These are phyloP conservation scores for Orchesella flavescens DNA, from an alignment of 2,888 invertebrate genomes.

Conservation along the genomic window DNA sequence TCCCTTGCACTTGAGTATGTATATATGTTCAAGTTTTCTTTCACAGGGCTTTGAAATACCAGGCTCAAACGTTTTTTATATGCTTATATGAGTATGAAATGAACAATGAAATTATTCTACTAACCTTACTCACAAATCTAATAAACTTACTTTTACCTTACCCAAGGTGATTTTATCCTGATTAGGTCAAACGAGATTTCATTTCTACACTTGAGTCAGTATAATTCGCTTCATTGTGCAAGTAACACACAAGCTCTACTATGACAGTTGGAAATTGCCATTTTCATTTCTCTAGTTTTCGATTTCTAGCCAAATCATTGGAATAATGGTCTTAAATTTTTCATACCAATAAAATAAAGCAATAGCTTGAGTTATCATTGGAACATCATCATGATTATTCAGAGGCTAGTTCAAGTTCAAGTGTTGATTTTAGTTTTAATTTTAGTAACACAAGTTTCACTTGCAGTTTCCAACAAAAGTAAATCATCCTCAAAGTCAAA, in stretches of 20 bases:
- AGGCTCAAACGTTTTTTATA: no score
- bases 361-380: background rate
- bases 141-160: slow-evolving; percentile 13
- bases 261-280: slow-evolving; percentile 17
- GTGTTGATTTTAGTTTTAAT: slow-evolving; percentile 38
- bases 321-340: slow-evolving; percentile 24
- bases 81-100: background rate
- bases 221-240: slow-evolving; percentile 30
- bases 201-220: slow-evolving; percentile 44
- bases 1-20: background rate
- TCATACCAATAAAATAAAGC: slow-evolving; percentile 6
- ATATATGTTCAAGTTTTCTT: no score
- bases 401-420: slow-evolving; percentile 14
- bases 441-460: background rate
- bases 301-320: slow-evolving; percentile 22
- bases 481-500: slow-evolving; percentile 29
- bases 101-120: slow-evolving; percentile 51
- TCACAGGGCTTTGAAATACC: no score
- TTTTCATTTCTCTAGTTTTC: slow-evolving; percentile 24
- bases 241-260: slow-evolving; percentile 21
- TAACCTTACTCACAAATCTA: slow-evolving; percentile 41
- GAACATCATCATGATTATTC: slow-evolving; percentile 36
- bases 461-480: background rate
- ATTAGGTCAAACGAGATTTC: slow-evolving; percentile 52
- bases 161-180: slow-evolving; percentile 28